Base-by-base conservation (phyloP, 2,797 vertebrate species). In the Darevskia mixta region DNA sequence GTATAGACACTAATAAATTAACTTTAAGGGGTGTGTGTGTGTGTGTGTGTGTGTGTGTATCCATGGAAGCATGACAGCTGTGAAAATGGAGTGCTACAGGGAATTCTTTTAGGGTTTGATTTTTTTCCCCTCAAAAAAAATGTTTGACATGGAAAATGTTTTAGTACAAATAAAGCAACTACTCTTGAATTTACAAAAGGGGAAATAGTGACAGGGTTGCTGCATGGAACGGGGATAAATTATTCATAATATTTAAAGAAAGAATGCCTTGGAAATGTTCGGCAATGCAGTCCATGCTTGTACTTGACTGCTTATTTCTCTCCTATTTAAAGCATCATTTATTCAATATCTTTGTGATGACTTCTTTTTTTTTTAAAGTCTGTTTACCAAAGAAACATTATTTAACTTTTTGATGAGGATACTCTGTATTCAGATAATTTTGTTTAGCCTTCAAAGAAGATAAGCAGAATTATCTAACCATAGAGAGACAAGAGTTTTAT, bases 81-180 rank as follows among this genome's bases (percentile, higher is more conserved):
- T 98, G 98, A 98, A 98, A 98, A 98, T 98, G 98, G 97, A 98
- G 97, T 98, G 98, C 98, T 97, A 93, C 95, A 95, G 98, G 98
- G 98, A 97, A 96, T 98, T 97, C 97, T 98, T 98, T 97, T 94
- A 97, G 96, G 97, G 96, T 97, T 97, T 97, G 96, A 96, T 97
- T 98, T 98, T 96, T 95, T 97, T 96, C 85, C 96, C 85, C 0
- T 41, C 38, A 1, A 93, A 8, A 93, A 98, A 98, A 98, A 97
- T 97, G 96, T 98, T 98, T 98, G 98, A 98, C 98, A 98, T 96
- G 95, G 97, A 98, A 98, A 98, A 98, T 98, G 97, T 98, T 99
- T 99, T 98, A 98, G 97, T 98, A 97, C 98, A 98, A 98, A 98
- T 98, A 98, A 98, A 98, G 97, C 97, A 97, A 97, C 97, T 98